Base-by-base conservation (phyloP, 2,113 vertebrate species). In the Ardeotis arabs region DNA sequence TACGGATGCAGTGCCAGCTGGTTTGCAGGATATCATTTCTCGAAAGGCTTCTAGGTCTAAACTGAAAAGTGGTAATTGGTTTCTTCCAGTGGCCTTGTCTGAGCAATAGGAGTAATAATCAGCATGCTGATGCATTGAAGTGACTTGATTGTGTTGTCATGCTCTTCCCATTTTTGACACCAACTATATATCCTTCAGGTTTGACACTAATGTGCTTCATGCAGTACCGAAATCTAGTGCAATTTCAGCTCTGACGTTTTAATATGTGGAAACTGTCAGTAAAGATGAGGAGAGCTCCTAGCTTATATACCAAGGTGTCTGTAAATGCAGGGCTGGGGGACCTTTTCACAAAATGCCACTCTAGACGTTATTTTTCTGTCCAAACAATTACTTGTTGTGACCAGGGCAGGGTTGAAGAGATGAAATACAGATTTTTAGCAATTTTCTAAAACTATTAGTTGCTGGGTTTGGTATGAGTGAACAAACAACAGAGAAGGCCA, bases 1-100 rank as follows among this genome's bases (percentile, higher is more conserved):
- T 50, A 35, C 74, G 78, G 76, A 89, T 88, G 24, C 45, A 44
- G 27, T 92, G 81, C 49, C 82, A 96, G 68, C 90, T 93, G 89
- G 50, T 91, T 79, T 90, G 55, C 83, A 87, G 88, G 28, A 0
- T 58, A 37, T 62, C 28, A 6, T 96, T 68, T 88, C 76, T 92
- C 77, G 53, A 35, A 90, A 90, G 44, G 37, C 74, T 92, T 49
- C 44, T 41, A 56, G 11, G 49, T 73, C 44, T 82, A 85, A 79
- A 87, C 74, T 69, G 70, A 87, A 84, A 89, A 88, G 55, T 53
- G 22, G 13, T 68, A 66, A 77, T 47, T 84, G 39, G 13, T 86
- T 89, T 87, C 53, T 92, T 89, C 45, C 90, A 91, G 53, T 56
- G 69, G 50, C 63, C 41, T 81, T 76, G 33, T 55, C 70, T 76